These are phyloP conservation scores for Erpetoichthys calabaricus DNA, from an alignment of 2,797 vertebrate genomes.

Conservation along the genomic window DNA sequence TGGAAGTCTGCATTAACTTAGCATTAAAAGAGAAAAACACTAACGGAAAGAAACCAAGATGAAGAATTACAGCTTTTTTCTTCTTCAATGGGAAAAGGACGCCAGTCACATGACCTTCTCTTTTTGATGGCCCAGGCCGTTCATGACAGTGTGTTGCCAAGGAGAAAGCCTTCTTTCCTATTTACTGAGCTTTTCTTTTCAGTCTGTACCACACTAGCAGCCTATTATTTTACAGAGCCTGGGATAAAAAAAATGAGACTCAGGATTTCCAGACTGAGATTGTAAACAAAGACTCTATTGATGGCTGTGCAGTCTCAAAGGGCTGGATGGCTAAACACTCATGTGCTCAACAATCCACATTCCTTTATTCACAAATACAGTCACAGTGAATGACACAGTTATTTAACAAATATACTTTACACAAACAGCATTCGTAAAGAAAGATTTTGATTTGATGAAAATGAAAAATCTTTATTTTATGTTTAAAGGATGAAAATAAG, in stretches of 20 bases:
- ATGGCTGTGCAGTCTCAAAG: slow-evolving; percentile 27
- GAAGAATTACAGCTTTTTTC: slow-evolving; percentile 26
- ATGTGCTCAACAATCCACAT: slow-evolving; percentile 22
- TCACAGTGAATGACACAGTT: not conserved
- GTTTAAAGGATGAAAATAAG: no score
- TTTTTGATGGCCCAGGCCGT: slow-evolving; percentile 26
- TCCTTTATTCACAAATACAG: slow-evolving; percentile 9
- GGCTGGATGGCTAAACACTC: slow-evolving; percentile 22
- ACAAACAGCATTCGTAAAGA: no score
- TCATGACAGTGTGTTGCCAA: slow-evolving; percentile 32
- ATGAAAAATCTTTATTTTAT: no score
- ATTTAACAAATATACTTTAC: not conserved
- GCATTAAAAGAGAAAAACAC: slow-evolving; percentile 16
- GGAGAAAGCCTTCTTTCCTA: slow-evolving; percentile 28
- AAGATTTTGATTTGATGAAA: no score
- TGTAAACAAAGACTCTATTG: slow-evolving; percentile 42
- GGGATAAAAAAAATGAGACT: slow-evolving; percentile 17
- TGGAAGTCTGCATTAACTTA: slow-evolving; percentile 21
- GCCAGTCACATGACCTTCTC: slow-evolving; percentile 33
- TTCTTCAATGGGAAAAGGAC: slow-evolving; percentile 26
- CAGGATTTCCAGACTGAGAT: slow-evolving; percentile 22
- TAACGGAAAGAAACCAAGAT: slow-evolving; percentile 23
- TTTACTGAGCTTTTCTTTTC: slow-evolving; percentile 26
- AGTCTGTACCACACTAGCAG: slow-evolving; percentile 16
- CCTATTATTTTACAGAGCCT: slow-evolving; percentile 19